These are phyloP conservation scores for Zosterops borbonicus DNA, from an alignment of 2,113 vertebrate genomes.

Conservation along the genomic window DNA sequence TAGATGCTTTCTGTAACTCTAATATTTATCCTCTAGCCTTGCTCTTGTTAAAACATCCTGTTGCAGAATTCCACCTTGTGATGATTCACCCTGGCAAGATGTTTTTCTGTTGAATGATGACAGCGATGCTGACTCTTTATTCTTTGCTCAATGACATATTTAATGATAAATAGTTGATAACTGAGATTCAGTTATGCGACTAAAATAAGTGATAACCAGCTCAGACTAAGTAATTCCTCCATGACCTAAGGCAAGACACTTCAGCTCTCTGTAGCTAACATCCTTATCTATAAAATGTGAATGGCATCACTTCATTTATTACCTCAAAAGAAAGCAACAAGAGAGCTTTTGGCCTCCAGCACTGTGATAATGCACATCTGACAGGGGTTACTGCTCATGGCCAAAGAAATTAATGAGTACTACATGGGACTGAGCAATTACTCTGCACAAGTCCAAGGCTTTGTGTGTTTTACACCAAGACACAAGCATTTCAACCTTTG, in stretches of 20 bases:
- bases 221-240: neutral
- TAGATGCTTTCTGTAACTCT: neutral
- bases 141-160: neutral
- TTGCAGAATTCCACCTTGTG: neutral
- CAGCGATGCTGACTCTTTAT: neutral
- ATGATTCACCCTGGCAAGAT: neutral
- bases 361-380: neutral
- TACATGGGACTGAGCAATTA: neutral
- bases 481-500: neutral
- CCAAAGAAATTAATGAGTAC: neutral
- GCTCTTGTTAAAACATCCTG: neutral
- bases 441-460: neutral
- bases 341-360: neutral
- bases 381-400: fast-evolving
- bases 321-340: neutral
- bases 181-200: neutral
- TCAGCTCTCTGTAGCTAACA: neutral
- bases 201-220: neutral
- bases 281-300: neutral
- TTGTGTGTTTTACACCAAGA: neutral
- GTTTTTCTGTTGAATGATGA: neutral
- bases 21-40: neutral
- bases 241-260: neutral
- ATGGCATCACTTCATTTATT: neutral
- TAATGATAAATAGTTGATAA: neutral